A percentile compares a stretch with the other conserved stretches of the same genome.
These are phyloP conservation scores for Drosophila helvetica DNA, from an alignment of 2,888 invertebrate species.

Conservation along the genomic window DNA sequence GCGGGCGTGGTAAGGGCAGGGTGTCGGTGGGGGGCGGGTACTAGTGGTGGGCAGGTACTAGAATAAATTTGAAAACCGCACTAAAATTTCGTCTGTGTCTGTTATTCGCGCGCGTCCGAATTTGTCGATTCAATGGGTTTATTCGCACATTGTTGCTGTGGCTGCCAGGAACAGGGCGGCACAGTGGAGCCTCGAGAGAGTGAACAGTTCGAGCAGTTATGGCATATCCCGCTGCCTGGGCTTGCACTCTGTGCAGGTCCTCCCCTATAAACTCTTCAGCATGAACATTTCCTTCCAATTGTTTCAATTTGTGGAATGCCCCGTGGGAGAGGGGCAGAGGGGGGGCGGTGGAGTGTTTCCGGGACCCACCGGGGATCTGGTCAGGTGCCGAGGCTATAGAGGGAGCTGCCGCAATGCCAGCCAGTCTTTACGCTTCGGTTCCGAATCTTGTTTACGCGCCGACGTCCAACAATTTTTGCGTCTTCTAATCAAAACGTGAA, in stretches of 20 bases:
- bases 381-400: neutral
- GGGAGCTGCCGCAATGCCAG: constrained; percentile 22
- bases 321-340: too few relatives aligned
- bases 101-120: constrained; percentile 45
- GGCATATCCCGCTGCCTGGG: too few relatives aligned
- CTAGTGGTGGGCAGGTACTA: constrained; percentile 19
- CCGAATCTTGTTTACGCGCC: constrained; percentile 61
- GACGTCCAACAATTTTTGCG: constrained; percentile 69
- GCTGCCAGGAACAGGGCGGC: constrained; percentile 24
- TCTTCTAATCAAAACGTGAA: constrained; percentile 58
- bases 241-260: too few relatives aligned
- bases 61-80: constrained; percentile 64
- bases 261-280: too few relatives aligned
- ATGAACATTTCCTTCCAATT: too few relatives aligned
- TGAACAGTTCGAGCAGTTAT: neutral
- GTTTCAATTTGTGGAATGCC: neutral
- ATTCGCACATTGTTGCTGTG: constrained; percentile 53
- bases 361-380: too few relatives aligned
- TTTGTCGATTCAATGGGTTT: constrained; percentile 49
- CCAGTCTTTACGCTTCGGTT: constrained; percentile 34
- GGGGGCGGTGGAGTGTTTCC: too few relatives aligned
- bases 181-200: too few relatives aligned
- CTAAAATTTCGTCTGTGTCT: constrained; percentile 39
- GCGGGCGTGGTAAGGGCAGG: constrained; percentile 2
- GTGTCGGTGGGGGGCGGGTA: neutral